Conservation (phyloP, 2,113 vertebrate genomes). For the Oceanites oceanicus region DNA sequence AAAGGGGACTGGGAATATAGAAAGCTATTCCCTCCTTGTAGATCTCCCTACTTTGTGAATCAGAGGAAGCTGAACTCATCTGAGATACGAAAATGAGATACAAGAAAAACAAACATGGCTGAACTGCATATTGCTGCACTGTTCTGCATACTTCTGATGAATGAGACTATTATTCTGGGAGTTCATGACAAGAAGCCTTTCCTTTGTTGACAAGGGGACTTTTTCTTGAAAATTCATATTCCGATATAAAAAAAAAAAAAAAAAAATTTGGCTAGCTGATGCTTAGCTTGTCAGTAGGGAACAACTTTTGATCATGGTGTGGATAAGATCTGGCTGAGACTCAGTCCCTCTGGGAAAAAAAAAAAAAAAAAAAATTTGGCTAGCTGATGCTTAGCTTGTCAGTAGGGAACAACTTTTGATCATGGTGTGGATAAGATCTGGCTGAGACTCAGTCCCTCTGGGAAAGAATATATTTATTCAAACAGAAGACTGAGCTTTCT, state of each 20-base stretch:
- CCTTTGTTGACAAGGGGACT: not conserved
- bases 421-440: not conserved
- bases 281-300: not conserved
- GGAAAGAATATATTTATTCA: conserved; percentile 12
- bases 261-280: not conserved
- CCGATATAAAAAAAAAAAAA: not conserved
- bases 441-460: conserved; percentile 8
- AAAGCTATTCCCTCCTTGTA: not conserved
- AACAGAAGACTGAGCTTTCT: not conserved
- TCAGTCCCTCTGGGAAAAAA: conserved; percentile 3
- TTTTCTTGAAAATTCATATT: conserved; percentile 18
- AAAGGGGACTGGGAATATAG: not conserved
- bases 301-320: conserved; percentile 10
- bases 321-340: conserved; percentile 19
- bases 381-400: not conserved
- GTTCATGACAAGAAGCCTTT: conserved; percentile 7
- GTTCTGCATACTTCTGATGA: not conserved
- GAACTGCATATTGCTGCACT: not conserved
- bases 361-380: not conserved
- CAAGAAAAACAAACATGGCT: not conserved
- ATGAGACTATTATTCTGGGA: conserved; percentile 20
- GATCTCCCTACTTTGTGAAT: not conserved
- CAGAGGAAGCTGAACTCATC: not conserved
- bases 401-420: conserved; percentile 33
- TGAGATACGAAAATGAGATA: not conserved